Base-by-base conservation (phyloP, 2,888 invertebrate genomes). In the Trimorus sp. region DNA sequence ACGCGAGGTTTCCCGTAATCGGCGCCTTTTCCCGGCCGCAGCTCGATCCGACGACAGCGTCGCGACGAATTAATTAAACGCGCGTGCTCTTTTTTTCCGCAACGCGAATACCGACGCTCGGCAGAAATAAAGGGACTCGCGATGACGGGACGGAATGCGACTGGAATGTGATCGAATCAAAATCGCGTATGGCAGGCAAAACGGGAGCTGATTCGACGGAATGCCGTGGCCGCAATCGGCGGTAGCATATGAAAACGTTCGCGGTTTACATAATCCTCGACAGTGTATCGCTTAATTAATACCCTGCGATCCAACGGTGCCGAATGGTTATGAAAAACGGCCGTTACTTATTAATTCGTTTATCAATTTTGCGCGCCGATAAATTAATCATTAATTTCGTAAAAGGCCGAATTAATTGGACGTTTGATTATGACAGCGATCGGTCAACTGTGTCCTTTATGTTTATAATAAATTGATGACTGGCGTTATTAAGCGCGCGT, bases 111-210 rank as follows among this genome's bases (percentile, higher is more conserved):
- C 59, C 70, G 66, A 76, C 54, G 65, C 66, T 73, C 65, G 48
- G 40, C 65, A 74, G 40, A 15, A 56, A 70, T 65, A 40, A 63
- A 58, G 37, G 69, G 59, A 59, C 48, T 49, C 38, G 62, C 14
- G 26, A 36, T 74, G 83, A 82, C 76, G 77, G 71, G 65, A 36
- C 14, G 84, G 85, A 85, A 87, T 86, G 87, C 77, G 83, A 82
- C 69, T 83, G 82, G 85, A 87, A 87, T 88, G 87, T 88, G 85
- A 87, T 86, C 86, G 77, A 84, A 86, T 85, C 82, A 65, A 77
- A 87, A 86, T 82, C 75, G 77, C 73, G 77, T 77, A 71, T 58
- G 42, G 77, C 79, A 65, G 70, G 84, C 74, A 65, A 79, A 80
- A 74, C 63, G 62, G 69, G 66, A 69, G 12, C 75, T 65, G 40